These are phyloP conservation scores for Colius striatus DNA, from an alignment of 2,113 vertebrate species.

Conservation along the genomic window DNA sequence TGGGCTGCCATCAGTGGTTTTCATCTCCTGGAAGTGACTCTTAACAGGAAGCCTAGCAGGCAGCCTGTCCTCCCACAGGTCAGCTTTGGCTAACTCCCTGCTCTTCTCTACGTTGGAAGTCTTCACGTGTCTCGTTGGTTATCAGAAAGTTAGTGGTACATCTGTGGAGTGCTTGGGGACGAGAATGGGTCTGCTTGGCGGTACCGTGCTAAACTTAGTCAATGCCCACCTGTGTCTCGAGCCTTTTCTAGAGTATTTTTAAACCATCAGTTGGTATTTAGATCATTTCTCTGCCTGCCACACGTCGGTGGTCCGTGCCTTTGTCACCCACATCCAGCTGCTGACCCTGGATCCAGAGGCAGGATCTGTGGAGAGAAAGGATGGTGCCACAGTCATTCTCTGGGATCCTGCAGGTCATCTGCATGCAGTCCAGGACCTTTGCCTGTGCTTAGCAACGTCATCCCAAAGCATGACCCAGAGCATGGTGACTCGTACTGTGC, in stretches of 20 bases:
- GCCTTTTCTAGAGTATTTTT: background rate
- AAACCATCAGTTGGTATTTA: background rate
- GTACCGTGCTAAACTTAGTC: background rate
- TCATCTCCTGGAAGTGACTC: background rate
- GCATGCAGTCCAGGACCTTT: background rate
- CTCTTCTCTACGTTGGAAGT: background rate
- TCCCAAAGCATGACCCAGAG: accelerated
- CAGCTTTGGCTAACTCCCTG: background rate
- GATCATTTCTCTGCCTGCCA: background rate
- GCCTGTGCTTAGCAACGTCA: accelerated
- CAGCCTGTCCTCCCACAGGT: background rate
- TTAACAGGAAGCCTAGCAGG: background rate
- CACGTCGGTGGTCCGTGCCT: accelerated
- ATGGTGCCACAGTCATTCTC: background rate
- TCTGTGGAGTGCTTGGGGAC: background rate
- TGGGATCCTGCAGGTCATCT: background rate
- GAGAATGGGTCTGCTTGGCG: background rate
- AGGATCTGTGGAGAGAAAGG: background rate
- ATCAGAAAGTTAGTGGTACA: background rate
- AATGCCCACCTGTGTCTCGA: background rate
- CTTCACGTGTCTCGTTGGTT: background rate
- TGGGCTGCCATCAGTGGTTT: background rate
- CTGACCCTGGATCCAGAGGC: background rate
- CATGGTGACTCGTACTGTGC: accelerated
- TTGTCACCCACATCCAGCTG: background rate